phyloP scores from a whole-genome alignment of 1,140 invertebrate species.

The Neuroterus valhalla region DNA sequence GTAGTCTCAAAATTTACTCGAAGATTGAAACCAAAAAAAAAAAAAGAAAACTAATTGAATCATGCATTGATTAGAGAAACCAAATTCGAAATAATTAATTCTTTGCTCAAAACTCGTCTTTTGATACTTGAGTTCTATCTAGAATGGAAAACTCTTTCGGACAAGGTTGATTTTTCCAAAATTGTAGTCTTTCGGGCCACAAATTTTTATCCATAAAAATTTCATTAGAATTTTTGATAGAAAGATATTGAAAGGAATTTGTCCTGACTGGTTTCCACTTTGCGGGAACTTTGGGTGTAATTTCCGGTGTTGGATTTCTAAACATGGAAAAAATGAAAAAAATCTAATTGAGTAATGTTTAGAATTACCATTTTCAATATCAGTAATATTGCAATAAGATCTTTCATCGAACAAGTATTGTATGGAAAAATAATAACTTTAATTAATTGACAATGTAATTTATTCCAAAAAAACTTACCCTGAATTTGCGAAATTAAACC shows the following conservation, averaged over 20 bases:
- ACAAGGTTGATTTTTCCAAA: slow-evolving; percentile 66
- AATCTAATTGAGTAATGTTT: background rate
- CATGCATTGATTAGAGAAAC: too few relatives aligned
- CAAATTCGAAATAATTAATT: background rate
- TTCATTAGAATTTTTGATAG: slow-evolving; percentile 64
- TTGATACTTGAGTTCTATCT: slow-evolving; percentile 9
- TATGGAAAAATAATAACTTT: slow-evolving; percentile 21
- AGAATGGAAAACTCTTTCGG: slow-evolving; percentile 29
- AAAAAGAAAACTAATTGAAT: too few relatives aligned
- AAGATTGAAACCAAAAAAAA: too few relatives aligned
- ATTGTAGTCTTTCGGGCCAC: slow-evolving; percentile 65
- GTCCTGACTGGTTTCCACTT: slow-evolving; percentile 75
- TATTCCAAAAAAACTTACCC: slow-evolving; percentile 38
- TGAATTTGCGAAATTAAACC: slow-evolving; percentile 80
- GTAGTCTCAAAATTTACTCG: too few relatives aligned
- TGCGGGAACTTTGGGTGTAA: slow-evolving; percentile 57
- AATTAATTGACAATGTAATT: too few relatives aligned
- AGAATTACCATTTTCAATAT: slow-evolving; percentile 32
- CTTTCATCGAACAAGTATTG: too few relatives aligned
- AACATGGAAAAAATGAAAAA: slow-evolving; percentile 43
- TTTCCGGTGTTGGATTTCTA: slow-evolving; percentile 75
- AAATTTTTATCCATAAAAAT: slow-evolving; percentile 69
- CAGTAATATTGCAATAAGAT: too few relatives aligned
- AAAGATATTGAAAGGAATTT: slow-evolving; percentile 69
- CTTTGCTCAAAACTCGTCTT: slow-evolving; percentile 59